Conservation (phyloP, 2,113 vertebrate genomes). For the Erythrocercus mccallii region DNA sequence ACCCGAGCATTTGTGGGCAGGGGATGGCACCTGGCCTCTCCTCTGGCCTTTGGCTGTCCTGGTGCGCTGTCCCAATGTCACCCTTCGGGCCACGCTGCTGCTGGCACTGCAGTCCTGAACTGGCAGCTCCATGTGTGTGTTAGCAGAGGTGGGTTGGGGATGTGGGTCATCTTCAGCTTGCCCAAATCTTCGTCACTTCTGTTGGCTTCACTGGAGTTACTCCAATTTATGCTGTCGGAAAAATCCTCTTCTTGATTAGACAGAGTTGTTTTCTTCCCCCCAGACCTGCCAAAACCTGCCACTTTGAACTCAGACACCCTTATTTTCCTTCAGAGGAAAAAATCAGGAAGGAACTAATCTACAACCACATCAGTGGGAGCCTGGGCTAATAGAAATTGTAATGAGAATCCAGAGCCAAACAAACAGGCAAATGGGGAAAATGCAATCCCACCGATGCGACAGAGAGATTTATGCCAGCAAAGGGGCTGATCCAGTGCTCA, state of each 20-base stretch:
- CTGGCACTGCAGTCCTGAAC: fast-evolving
- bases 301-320: neutral
- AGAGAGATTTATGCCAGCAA: neutral
- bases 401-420: conserved; percentile 16
- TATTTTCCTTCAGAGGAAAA: neutral
- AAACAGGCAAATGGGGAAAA: neutral
- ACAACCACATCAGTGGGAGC: neutral
- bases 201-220: neutral
- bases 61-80: fast-evolving
- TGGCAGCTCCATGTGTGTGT: fast-evolving
- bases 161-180: neutral
- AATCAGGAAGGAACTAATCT: neutral
- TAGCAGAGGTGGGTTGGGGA: neutral
- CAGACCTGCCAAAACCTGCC: neutral
- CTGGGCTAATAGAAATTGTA: neutral
- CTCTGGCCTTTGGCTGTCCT: neutral
- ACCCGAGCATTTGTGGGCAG: fast-evolving
- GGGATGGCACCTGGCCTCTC: neutral
- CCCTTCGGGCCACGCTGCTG: fast-evolving
- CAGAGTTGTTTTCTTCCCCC: neutral
- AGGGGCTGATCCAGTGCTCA: neutral
- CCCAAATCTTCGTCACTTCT: neutral
- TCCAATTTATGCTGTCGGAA: neutral
- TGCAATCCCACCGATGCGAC: neutral
- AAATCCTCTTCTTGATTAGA: neutral